Base-by-base conservation (phyloP, 2,113 vertebrate species). In the Cephalophus harveyi region DNA sequence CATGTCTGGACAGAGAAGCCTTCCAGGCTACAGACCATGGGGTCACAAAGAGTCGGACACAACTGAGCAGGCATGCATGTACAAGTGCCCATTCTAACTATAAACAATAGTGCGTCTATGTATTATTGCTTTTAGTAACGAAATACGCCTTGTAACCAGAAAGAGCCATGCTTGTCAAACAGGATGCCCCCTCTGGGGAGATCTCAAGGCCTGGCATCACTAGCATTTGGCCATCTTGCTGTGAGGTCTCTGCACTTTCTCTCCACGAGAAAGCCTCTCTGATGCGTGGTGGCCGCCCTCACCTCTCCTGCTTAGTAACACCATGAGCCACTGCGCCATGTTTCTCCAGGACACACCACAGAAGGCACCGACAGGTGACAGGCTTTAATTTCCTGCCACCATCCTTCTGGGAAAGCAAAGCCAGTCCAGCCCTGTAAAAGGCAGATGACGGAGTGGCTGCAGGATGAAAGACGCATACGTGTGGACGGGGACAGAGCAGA, bases 331-430 rank as follows among this genome's bases (percentile, higher is more conserved):
- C 7, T 10, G 17, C 1, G 1, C 50, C 11, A 0, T 54, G 55
- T n/a, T 88, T 89, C 94, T 12, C 46, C 50, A 50, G 92, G 85
- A 83, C 50, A 89, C 0, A 1, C 36, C 30, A 28, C 60, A 60
- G 25, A 27, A 23, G 27, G 54, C 50, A n/a, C 8, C n/a, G 78
- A 86, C 4, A 23, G 40, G 82, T n/a, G 92, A 82, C 79, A 62
- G 92, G 30, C 86, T 96, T 87, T 95, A 83, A 96, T 94, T 97
- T 96, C 92, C 89, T 96, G 92, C 52, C 50, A n/a, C 71, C 23
- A 19, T 46, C 87, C 48, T 89, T 60, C 33, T 85, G 76, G 74
- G 97, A 97, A 79, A 3, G 8, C 4, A 28, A 71, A 83, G 78
- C 30, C 54, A 4, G 40, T 52, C 64, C 27, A 7, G 46, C 33